Base-by-base conservation (phyloP, 2,113 vertebrate genomes). In the Collichthys lucidus region DNA sequence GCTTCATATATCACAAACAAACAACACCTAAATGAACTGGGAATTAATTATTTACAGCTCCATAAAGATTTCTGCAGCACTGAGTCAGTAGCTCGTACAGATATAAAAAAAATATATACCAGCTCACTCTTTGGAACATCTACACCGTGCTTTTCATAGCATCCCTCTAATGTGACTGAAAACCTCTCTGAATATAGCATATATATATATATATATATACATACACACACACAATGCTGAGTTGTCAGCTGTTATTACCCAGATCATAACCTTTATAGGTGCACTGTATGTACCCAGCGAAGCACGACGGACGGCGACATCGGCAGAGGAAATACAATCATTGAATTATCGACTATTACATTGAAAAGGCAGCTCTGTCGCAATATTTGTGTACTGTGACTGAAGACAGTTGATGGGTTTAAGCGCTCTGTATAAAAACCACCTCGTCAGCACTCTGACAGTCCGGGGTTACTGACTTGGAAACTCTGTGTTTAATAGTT, bases 391-490 rank as follows among this genome's bases (percentile, higher is more conserved):
- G 5, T 14, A 11, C 35, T 66, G 40, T 63, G 49, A 68, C 68
- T 52, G 55, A 4, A 42, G 67, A 60, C 64, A 67, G 53, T 29
- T 29, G 31, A 72, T 67, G 29, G 31, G 40, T 74, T 63, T 73
- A 42, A 49, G 31, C n/a, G n/a, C 11, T 60, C 44, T 24, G 56
- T 63, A 17, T 50, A 40, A 78, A 79, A 78, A 79, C 24, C 47
- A 65, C 12, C 7, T 31, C 47, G n/a, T 65, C 65, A 61, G 35
- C 74, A 20, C 11, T 50, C 26, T 22, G 46, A 26, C 24, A 42
- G 44, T 55, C 57, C 46, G 1, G 40, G 26, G 26, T 49, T 42
- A 15, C 16, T 47, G 40, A 55, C 49, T 20, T 15, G 14, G 22
- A 82, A 81, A 74, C 3, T 31, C 19, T 5, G 16, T 31, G 56